phyloP scores from a whole-genome alignment of 2,797 vertebrate genomes.

The Anolis apletophallus region DNA sequence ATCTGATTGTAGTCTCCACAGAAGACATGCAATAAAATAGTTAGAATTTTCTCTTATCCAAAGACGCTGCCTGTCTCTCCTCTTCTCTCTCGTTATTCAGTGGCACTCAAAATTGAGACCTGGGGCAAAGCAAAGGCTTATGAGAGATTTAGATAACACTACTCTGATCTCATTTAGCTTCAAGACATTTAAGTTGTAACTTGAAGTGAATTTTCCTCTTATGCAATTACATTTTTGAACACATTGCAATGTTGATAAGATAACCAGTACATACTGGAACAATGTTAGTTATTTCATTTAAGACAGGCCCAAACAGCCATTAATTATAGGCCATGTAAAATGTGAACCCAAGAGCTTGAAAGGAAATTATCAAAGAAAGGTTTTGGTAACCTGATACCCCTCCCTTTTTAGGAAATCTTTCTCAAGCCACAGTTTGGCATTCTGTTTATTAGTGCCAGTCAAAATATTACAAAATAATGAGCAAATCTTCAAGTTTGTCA shows the following conservation, averaged over 20 bases:
- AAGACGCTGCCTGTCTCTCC: neutral
- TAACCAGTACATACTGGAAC: constrained; percentile 19
- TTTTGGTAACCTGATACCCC: neutral
- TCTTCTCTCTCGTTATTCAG: neutral
- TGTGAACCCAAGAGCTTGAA: neutral
- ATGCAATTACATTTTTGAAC: neutral
- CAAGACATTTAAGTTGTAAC: constrained; percentile 26
- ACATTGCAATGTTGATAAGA: constrained; percentile 42
- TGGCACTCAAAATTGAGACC: constrained; percentile 25
- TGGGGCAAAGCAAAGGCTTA: constrained; percentile 10
- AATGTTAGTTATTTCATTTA: constrained; percentile 46
- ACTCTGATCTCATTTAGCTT: constrained; percentile 32
- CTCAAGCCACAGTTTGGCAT: neutral
- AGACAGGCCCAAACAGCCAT: constrained; percentile 41
- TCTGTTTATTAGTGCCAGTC: neutral
- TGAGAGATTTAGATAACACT: constrained; percentile 1
- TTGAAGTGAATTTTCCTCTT: constrained; percentile 33
- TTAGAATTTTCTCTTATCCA: neutral
- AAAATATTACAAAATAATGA: no score
- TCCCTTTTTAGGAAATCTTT: neutral
- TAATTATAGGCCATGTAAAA: constrained; percentile 31
- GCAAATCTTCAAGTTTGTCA: neutral
- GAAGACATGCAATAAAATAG: neutral
- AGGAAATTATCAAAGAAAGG: neutral
- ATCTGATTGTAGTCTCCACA: neutral